Conservation (phyloP, 1,140 invertebrate genomes). For the Chionoecetes opilio region DNA sequence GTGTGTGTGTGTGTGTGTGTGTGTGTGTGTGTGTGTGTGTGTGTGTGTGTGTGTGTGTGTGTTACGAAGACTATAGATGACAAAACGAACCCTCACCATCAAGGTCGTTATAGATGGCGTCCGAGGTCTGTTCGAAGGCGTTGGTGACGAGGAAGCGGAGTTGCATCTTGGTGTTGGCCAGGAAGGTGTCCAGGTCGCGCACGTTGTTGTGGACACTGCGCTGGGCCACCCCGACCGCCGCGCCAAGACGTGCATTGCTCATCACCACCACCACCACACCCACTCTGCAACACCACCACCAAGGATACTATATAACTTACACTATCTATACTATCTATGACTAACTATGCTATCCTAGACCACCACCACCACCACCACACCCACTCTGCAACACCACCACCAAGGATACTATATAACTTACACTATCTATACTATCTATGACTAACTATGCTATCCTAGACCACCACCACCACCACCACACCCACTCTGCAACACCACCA, state of each 20-base stretch:
- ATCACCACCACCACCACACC: constrained; percentile 68
- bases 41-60: background rate
- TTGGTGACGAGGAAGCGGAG: constrained; percentile 71
- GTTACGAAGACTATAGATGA: too few relatives aligned
- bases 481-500: background rate
- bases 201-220: constrained; percentile 67
- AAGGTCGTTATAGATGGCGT: constrained; percentile 64
- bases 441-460: too few relatives aligned
- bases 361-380: background rate
- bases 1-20: background rate
- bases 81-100: constrained; percentile 40
- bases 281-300: constrained; percentile 36
- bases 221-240: constrained; percentile 34
- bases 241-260: constrained; percentile 64
- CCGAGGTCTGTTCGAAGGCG: constrained; percentile 62
- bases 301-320: background rate
- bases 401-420: background rate
- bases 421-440: background rate
- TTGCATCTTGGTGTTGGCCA: constrained; percentile 75
- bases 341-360: too few relatives aligned
- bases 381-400: background rate
- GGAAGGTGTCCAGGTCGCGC: constrained; percentile 68
- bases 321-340: background rate
- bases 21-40: background rate
- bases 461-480: background rate